Evolutionary conservation across 2,797 vertebrate species (phyloP), one percentile per base, ranked within the genome.

Genomic region (Petrocephalus sullivani): DNA sequence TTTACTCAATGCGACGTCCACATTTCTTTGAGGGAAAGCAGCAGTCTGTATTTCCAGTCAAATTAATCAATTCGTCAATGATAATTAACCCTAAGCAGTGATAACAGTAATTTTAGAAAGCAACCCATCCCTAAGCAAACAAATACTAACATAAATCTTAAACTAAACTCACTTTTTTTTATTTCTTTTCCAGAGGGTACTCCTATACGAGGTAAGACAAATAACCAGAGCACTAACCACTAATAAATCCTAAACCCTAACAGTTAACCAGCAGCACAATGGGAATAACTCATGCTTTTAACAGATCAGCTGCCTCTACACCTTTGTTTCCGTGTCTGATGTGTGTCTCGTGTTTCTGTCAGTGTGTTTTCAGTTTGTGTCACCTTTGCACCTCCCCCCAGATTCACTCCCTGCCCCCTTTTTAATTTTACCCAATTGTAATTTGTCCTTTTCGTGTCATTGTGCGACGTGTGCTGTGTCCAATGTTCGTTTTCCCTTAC

Each of bases 171-270:
- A 91, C 94, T 96, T 95, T 96, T 96, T 94, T 93, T 93, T 96
- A 87, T 97, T 96, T 97, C 91, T 98, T 96, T 94, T 95, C 96
- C 97, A 99, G 98, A 97, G 97, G 96, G 96, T 97, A 99, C 98
- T 93, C 98, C 98, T 58, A 98, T 99, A 94, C 96, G 97, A 99
- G 98, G 98, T 99, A 99, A 99, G 98, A 96, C 92, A 89, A 88
- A 88, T 78, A 90, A 58, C 90, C 91, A 16, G 28, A 5, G 28
- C 28, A 85, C 61, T 60, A 71, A 87, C 87, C 86, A 81, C 67
- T 58, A 82, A 56, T 87, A 85, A 88, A 89, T 33, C 58, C 89
- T 91, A 89, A 94, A 93, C 87, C 88, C 81, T 91, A 87, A 91
- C 90, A 21, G 85, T 89, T 87, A 91, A 85, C 87, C 89, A 91